Conservation (phyloP, 2,888 invertebrate species). For the Dolichomitus sp. region DNA sequence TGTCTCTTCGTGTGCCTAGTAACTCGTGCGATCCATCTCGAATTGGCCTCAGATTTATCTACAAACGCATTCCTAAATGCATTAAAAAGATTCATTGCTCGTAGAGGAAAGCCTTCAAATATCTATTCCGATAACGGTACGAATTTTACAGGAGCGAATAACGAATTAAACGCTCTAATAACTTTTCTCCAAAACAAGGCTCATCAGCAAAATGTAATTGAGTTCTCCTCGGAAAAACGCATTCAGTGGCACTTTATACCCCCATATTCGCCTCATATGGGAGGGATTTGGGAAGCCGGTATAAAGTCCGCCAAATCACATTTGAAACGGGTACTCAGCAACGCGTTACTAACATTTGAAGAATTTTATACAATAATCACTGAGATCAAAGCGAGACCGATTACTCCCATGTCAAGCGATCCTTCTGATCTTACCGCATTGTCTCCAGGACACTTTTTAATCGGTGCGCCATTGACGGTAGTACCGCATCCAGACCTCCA, state of each 20-base stretch:
- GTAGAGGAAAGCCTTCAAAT: not conserved
- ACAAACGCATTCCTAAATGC: conserved; percentile 63
- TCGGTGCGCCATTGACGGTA: too few relatives aligned
- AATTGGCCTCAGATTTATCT: conserved; percentile 65
- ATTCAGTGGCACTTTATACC: conserved; percentile 61
- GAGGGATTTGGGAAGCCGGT: conserved; percentile 77
- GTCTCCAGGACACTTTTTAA: conserved; percentile 65
- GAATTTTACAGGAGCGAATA: too few relatives aligned
- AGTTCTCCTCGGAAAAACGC: too few relatives aligned
- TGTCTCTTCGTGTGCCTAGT: conserved; percentile 35
- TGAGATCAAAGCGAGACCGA: conserved; percentile 68
- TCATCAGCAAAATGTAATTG: too few relatives aligned
- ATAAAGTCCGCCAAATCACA: conserved; percentile 76
- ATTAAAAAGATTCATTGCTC: not conserved
- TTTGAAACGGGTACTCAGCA: conserved; percentile 69
- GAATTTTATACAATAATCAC: conserved; percentile 68
- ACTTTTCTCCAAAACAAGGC: too few relatives aligned
- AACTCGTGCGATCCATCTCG: conserved; percentile 66
- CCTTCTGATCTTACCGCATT: conserved; percentile 65
- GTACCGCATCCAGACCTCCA: too few relatives aligned
- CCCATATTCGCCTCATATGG: conserved; percentile 72
- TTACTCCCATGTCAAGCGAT: conserved; percentile 66
- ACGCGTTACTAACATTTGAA: conserved; percentile 70
- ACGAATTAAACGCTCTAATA: too few relatives aligned
- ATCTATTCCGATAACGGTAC: not conserved